These are phyloP conservation scores for Reticulitermes speratus DNA, from an alignment of 1,140 invertebrate genomes.

Conservation along the genomic window DNA sequence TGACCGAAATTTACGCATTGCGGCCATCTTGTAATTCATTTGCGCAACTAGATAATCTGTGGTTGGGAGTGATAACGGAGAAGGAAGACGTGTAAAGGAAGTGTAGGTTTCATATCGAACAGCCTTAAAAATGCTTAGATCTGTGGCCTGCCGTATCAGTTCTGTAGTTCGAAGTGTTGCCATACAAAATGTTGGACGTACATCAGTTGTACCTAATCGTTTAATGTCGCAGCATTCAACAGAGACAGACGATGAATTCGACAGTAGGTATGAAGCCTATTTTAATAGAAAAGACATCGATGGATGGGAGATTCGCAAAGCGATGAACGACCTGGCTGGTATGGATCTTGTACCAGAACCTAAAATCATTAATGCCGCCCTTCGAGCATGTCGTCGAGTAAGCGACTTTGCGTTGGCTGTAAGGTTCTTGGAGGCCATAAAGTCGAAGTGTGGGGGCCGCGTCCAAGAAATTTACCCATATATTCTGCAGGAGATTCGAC, in stretches of 20 bases:
- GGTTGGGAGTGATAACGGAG: background rate
- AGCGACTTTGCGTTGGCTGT: slow-evolving; percentile 93
- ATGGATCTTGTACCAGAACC: slow-evolving; percentile 96
- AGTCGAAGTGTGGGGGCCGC: slow-evolving; percentile 83
- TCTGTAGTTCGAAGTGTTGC: slow-evolving; percentile 8
- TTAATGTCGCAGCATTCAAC: slow-evolving; percentile 31
- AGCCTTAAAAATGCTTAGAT: slow-evolving; percentile 28
- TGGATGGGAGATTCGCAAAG: slow-evolving; percentile 93
- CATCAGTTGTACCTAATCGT: slow-evolving; percentile 21
- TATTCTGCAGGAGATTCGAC: slow-evolving; percentile 88
- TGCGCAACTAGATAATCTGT: background rate
- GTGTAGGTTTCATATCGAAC: background rate
- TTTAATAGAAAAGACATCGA: slow-evolving; percentile 91
- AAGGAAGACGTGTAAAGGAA: background rate
- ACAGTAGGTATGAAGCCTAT: slow-evolving; percentile 76
- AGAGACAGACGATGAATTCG: slow-evolving; percentile 69
- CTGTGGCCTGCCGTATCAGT: slow-evolving; percentile 25
- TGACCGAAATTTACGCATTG: background rate
- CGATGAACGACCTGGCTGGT: slow-evolving; percentile 70
- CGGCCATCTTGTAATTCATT: background rate
- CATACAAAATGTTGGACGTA: slow-evolving; percentile 16
- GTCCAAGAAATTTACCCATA: slow-evolving; percentile 86
- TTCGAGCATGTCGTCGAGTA: slow-evolving; percentile 87
- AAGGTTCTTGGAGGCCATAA: slow-evolving; percentile 89
- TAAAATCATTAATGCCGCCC: slow-evolving; percentile 84